Conservation (phyloP, 2,888 invertebrate species). For the Fabriciana adippe region DNA sequence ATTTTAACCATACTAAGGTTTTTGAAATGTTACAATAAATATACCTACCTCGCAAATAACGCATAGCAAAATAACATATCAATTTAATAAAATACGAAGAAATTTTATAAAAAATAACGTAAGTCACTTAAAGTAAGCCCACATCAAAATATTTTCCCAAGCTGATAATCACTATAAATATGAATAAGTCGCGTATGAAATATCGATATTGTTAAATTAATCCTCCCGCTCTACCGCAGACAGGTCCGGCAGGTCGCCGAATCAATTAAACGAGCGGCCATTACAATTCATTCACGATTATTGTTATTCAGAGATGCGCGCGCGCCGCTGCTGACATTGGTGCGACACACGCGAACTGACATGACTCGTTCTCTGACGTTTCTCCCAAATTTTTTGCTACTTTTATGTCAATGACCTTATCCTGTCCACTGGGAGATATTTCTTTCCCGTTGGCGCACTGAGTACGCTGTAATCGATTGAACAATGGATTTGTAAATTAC, state of each 20-base stretch:
- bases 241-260: slow-evolving; percentile 59
- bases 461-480: slow-evolving; percentile 24
- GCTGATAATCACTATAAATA: slow-evolving; percentile 33
- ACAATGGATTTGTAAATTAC: slow-evolving; percentile 23
- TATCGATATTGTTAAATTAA: slow-evolving; percentile 45
- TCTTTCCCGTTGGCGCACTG: slow-evolving; percentile 31
- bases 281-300: slow-evolving; percentile 78
- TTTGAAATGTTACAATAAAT: no score
- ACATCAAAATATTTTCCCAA: slow-evolving; percentile 34
- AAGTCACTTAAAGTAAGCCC: slow-evolving; percentile 21
- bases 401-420: slow-evolving; percentile 44
- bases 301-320: slow-evolving; percentile 64
- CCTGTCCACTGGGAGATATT: slow-evolving; percentile 36
- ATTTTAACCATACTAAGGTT: no score
- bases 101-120: no score
- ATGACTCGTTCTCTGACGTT: slow-evolving; percentile 44
- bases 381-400: slow-evolving; percentile 42
- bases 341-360: slow-evolving; percentile 61
- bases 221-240: slow-evolving; percentile 48
- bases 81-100: no score
- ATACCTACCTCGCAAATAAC: no score
- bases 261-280: slow-evolving; percentile 71
- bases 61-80: no score
- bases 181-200: slow-evolving; percentile 35
- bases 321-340: slow-evolving; percentile 55